phyloP scores from a whole-genome alignment of 64 coral and sea anemone genomes.

The Actinia tenebrosa region DNA sequence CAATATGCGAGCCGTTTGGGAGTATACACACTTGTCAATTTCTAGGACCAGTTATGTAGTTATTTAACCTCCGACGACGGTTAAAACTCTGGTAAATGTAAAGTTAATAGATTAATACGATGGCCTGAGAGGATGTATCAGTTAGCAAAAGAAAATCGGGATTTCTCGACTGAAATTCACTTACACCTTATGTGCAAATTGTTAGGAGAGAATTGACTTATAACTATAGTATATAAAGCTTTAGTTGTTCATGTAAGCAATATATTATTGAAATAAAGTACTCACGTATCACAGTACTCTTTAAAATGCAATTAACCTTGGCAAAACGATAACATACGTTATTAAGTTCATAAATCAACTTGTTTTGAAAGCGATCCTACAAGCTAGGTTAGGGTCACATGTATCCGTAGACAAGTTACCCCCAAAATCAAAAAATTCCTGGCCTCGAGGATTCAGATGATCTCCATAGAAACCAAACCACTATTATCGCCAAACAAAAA shows the following conservation, averaged over 20 bases:
- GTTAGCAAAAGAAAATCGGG: neutral
- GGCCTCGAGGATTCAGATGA: neutral
- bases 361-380: neutral
- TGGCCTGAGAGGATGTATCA: neutral
- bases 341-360: neutral
- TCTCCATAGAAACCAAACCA: neutral
- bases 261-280: neutral
- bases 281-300: neutral
- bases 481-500: neutral
- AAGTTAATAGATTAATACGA: neutral
- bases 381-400: neutral
- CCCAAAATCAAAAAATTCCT: neutral
- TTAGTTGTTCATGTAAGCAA: neutral
- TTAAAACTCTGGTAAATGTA: neutral
- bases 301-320: slow-evolving; percentile 1
- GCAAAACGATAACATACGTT: neutral
- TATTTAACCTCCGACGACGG: neutral
- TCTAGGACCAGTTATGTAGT: neutral
- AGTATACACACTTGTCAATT: neutral
- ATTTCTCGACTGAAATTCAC: neutral
- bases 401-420: neutral
- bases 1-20: neutral
- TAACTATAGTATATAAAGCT: neutral
- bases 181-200: no score
- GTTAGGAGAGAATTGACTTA: neutral